phyloP scores from a whole-genome alignment of 2,797 vertebrate species.

The Catharus ustulatus region DNA sequence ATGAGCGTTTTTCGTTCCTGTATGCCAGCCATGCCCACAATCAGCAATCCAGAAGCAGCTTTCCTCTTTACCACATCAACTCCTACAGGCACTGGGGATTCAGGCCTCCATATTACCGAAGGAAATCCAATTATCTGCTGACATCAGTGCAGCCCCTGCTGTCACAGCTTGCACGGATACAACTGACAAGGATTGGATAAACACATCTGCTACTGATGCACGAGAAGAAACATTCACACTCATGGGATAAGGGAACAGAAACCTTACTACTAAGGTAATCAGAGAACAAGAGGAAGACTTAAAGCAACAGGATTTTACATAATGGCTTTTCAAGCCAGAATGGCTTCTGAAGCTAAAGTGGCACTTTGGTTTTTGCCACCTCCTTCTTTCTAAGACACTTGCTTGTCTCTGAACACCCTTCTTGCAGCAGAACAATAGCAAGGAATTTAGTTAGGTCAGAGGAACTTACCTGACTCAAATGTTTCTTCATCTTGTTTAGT shows the following conservation, averaged over 20 bases:
- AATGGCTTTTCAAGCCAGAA: background rate
- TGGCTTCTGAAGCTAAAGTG: background rate
- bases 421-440: background rate
- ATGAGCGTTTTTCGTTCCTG: background rate
- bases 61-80: background rate
- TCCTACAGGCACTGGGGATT: background rate
- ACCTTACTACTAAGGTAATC: background rate
- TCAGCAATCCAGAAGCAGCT: background rate
- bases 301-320: background rate
- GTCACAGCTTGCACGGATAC: background rate
- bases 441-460: conserved; percentile 1
- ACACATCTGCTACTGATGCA: background rate
- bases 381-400: background rate
- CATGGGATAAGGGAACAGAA: background rate
- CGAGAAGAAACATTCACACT: background rate
- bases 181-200: background rate
- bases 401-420: background rate
- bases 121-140: conserved; percentile 45
- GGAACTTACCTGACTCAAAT: conserved; percentile 95
- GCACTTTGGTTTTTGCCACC: background rate
- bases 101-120: background rate
- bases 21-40: background rate
- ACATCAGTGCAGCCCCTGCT: conserved; percentile 18
- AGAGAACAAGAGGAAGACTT: background rate
- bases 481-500: conserved; percentile 88